A percentile compares a stretch with the other conserved stretches of the same genome.
phyloP scores from a whole-genome alignment of 2,888 invertebrate species.

The Apoderus coryli region DNA sequence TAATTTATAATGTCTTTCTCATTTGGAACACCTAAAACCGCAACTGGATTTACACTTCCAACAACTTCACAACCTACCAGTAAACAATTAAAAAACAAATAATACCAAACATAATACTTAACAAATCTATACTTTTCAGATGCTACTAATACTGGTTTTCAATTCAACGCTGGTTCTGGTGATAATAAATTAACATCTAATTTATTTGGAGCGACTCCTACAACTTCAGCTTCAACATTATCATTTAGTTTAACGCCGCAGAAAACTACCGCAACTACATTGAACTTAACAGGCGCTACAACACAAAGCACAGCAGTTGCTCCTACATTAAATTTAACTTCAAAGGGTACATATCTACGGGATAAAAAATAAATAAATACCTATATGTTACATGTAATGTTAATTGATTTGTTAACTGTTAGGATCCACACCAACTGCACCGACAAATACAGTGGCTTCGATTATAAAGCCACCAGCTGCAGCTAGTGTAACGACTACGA shows the following conservation, averaged over 20 bases:
- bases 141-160: constrained; percentile 14
- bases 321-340: constrained; percentile 20
- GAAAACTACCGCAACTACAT: not conserved
- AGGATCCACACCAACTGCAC: too few species aligned
- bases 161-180: constrained; percentile 17
- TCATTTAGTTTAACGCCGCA: constrained; percentile 9
- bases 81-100: constrained; percentile 8
- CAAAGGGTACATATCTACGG: constrained; percentile 14
- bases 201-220: constrained; percentile 7
- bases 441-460: too few species aligned
- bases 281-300: constrained; percentile 2
- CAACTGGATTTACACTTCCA: constrained; percentile 28
- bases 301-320: constrained; percentile 12
- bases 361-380: constrained; percentile 15
- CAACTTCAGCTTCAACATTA: constrained; percentile 4
- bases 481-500: constrained; percentile 13
- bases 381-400: constrained; percentile 2
- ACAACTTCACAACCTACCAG: constrained; percentile 24
- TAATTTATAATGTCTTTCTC: constrained; percentile 27
- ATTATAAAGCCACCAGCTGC: constrained; percentile 5
- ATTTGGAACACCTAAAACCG: constrained; percentile 24
- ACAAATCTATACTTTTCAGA: constrained; percentile 11
- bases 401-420: too few species aligned
- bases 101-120: constrained; percentile 4
- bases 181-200: constrained; percentile 14